Evolutionary conservation across 1,140 invertebrate genomes (phyloP).

Genomic region (Venturia canescens): DNA sequence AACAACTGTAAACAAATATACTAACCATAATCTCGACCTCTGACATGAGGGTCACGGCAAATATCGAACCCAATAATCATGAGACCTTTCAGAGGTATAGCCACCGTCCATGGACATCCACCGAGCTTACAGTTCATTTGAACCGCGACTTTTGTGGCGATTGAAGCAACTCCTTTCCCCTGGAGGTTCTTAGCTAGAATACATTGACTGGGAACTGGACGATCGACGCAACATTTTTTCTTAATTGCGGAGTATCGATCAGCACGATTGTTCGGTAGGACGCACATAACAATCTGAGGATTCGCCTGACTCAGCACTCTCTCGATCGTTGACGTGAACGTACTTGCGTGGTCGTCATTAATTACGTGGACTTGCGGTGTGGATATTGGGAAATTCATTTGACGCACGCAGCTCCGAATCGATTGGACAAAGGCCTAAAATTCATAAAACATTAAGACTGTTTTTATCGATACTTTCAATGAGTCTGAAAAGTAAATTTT

Average conservation of each 20-base stretch:
- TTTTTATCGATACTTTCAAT: no score
- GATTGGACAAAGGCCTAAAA: slow-evolving; percentile 54
- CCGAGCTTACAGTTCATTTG: slow-evolving; percentile 94
- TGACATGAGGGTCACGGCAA: slow-evolving; percentile 85
- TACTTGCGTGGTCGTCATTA: slow-evolving; percentile 58
- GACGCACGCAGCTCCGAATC: slow-evolving; percentile 70
- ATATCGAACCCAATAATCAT: slow-evolving; percentile 95
- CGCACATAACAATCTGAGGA: slow-evolving; percentile 81
- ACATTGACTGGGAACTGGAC: slow-evolving; percentile 86
- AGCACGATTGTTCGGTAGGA: slow-evolving; percentile 82
- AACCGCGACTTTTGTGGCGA: slow-evolving; percentile 92
- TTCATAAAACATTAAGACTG: no score
- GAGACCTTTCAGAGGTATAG: slow-evolving; percentile 81
- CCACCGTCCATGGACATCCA: slow-evolving; percentile 88
- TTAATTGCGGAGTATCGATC: slow-evolving; percentile 91
- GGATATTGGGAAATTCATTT: slow-evolving; percentile 76
- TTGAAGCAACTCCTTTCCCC: slow-evolving; percentile 80
- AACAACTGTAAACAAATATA: slow-evolving; percentile 30
- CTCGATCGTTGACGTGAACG: slow-evolving; percentile 78
- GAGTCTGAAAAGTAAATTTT: no score
- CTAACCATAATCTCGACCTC: slow-evolving; percentile 81
- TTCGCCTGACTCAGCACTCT: slow-evolving; percentile 75
- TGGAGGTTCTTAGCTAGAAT: slow-evolving; percentile 80
- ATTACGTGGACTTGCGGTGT: slow-evolving; percentile 50
- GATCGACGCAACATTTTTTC: slow-evolving; percentile 88